Base-by-base conservation (phyloP, 2,113 vertebrate genomes). In the Mastomys natalensis region DNA sequence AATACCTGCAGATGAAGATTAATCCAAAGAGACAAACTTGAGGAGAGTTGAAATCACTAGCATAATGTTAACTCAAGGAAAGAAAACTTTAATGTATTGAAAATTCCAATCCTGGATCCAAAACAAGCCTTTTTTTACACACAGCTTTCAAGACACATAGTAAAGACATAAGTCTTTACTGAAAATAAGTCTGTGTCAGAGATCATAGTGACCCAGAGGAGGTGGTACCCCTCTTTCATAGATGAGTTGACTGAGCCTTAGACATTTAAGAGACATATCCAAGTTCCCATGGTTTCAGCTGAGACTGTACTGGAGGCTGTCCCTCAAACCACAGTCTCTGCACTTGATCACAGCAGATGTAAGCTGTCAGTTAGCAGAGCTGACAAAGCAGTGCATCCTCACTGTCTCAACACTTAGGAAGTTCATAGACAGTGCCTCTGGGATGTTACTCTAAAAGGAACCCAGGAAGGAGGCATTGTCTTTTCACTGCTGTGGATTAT, bases 401-500 rank as follows among this genome's bases (percentile, higher is more conserved):
- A 21, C 4, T 1, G 8, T 68, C 64, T 43, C 15, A 40, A 40
- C 62, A 26, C 68, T 94, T 88, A 62, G 74, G 3, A 26, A 53
- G 26, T 72, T 55, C 19, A 16, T 5, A 82, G 64, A 37, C 77
- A 95, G 37, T 7, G 45, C 51, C 76, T 93, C 68, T 40, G 84
- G 76, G 16, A 34, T 68, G n/a, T 73, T 45, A 73, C 66, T 93
- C 78, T 91, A 64, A 29, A 91, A 60, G 64, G 51, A 89, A 90
- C 29, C 66, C 87, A 51, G 37, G 40, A 84, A 58, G 53, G 3
- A 58, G 48, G 7, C 16, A 51, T 1, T 1, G 3, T 12, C 0
- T 0, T 90, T 90, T 89, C 48, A 45, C 22, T 77, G 45, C 15
- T 72, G 34, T 87, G 15, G 58, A 48, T 81, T 73, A 81, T 13